Conservation (phyloP, 2,888 invertebrate genomes). For the Rhaphigaster nebulosa region DNA sequence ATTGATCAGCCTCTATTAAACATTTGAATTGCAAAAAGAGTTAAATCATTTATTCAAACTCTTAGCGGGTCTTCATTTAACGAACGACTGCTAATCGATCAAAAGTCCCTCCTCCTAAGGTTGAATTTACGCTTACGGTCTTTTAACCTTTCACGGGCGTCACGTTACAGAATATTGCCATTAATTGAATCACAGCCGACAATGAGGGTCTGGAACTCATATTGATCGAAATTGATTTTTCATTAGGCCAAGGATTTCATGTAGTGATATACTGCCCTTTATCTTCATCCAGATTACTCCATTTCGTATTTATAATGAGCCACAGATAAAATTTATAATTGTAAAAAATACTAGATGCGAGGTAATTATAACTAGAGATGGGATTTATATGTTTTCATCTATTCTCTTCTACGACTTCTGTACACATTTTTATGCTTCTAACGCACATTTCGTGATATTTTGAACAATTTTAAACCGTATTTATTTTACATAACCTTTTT, state of each 20-base stretch:
- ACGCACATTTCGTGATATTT: too few species aligned
- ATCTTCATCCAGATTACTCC: not conserved
- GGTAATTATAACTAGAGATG: too few species aligned
- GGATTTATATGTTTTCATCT: too few species aligned
- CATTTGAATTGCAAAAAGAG: slow-evolving; percentile 35
- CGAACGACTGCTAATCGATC: not conserved
- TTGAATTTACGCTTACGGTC: not conserved
- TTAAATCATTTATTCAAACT: slow-evolving; percentile 39
- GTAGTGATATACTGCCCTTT: not conserved
- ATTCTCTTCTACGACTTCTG: too few species aligned
- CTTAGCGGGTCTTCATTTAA: slow-evolving; percentile 34
- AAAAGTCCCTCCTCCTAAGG: not conserved
- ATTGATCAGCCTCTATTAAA: slow-evolving; percentile 2
- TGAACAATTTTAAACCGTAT: too few species aligned
- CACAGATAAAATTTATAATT: too few species aligned
- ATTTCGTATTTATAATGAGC: not conserved
- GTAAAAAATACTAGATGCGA: too few species aligned
- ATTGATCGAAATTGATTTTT: not conserved
- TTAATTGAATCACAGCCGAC: not conserved
- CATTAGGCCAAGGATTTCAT: not conserved
- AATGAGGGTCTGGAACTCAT: not conserved
- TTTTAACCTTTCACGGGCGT: not conserved
- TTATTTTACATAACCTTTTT: too few species aligned
- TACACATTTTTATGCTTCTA: too few species aligned
- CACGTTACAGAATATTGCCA: not conserved